These are phyloP conservation scores for Alviniconcha strummeri DNA, from an alignment of 2,888 invertebrate genomes.

Conservation along the genomic window DNA sequence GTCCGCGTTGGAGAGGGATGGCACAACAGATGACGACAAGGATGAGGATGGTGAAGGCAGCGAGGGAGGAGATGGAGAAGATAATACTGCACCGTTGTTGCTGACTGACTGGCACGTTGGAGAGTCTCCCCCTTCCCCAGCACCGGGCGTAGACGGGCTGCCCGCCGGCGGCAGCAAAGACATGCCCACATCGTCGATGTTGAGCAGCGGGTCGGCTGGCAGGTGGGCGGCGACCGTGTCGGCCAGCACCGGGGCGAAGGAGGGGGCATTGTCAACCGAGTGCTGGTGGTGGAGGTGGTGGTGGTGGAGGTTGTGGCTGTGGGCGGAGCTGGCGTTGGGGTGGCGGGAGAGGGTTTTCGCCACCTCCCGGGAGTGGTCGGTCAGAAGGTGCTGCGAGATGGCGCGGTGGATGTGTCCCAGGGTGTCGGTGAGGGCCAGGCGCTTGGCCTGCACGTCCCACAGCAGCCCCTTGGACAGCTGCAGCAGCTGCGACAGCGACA, in stretches of 20 bases:
- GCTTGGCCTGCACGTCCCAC: conserved; percentile 66
- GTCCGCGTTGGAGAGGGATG: not conserved
- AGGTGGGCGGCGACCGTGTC: conserved; percentile 28
- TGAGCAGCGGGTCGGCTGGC: conserved; percentile 18
- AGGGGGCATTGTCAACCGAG: not conserved
- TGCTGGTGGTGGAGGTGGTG: conserved; percentile 12
- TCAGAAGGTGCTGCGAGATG: conserved; percentile 62
- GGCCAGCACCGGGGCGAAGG: conserved; percentile 3
- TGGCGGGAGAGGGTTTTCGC: conserved; percentile 25
- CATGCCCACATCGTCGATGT: conserved; percentile 10
- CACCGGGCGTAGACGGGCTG: not conserved
- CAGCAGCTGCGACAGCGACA: conserved; percentile 46
- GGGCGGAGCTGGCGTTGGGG: not conserved
- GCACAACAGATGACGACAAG: not conserved
- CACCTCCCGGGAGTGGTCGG: conserved; percentile 44
- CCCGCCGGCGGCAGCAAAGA: not conserved
- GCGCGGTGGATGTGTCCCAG: conserved; percentile 65
- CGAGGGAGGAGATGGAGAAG: not conserved
- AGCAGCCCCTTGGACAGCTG: conserved; percentile 59
- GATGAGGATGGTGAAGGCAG: conserved; percentile 2
- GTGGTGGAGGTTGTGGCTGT: conserved; percentile 2
- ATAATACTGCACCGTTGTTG: not conserved
- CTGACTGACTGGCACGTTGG: not conserved
- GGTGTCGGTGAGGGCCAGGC: conserved; percentile 63
- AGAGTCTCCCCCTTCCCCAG: no score